These are phyloP conservation scores for Chloromyia formosa DNA, from an alignment of 2,888 invertebrate species.

Conservation along the genomic window DNA sequence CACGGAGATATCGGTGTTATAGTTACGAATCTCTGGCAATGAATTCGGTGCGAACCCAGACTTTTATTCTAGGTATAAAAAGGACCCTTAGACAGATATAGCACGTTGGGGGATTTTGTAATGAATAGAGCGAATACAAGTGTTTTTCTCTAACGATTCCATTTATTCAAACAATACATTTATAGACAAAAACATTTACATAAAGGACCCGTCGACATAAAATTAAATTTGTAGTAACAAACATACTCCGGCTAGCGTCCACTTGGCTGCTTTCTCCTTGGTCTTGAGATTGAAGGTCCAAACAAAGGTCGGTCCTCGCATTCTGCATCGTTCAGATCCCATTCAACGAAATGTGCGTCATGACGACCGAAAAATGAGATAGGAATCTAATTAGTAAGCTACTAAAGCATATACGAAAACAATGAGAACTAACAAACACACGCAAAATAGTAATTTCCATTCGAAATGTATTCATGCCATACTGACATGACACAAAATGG, in stretches of 20 bases:
- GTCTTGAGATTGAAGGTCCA: slow-evolving; percentile 95
- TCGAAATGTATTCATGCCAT: not conserved
- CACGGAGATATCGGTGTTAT: too few relatives aligned
- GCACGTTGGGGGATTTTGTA: too few relatives aligned
- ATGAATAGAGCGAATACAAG: too few relatives aligned
- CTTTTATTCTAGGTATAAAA: too few relatives aligned
- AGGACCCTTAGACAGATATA: too few relatives aligned
- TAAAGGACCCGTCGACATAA: not conserved
- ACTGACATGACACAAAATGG: not conserved
- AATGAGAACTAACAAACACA: not conserved
- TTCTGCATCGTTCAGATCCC: slow-evolving; percentile 60
- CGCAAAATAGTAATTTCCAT: slow-evolving; percentile 6
- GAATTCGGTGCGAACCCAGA: too few relatives aligned
- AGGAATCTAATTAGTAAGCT: slow-evolving; percentile 4
- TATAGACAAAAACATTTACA: too few relatives aligned
- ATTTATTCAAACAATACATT: too few relatives aligned
- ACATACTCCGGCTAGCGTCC: slow-evolving; percentile 91
- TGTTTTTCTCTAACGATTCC: too few relatives aligned
- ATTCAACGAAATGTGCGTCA: not conserved
- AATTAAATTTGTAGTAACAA: slow-evolving; percentile 81
- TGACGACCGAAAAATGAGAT: not conserved
- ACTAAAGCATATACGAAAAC: not conserved
- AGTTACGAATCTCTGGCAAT: too few relatives aligned
- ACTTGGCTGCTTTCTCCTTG: slow-evolving; percentile 86
- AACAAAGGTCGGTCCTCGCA: slow-evolving; percentile 88